A percentile compares a stretch with the other conserved stretches of the same genome.
Conservation (phyloP, 2,797 vertebrate genomes). For the Phataginus tetradactyla region DNA sequence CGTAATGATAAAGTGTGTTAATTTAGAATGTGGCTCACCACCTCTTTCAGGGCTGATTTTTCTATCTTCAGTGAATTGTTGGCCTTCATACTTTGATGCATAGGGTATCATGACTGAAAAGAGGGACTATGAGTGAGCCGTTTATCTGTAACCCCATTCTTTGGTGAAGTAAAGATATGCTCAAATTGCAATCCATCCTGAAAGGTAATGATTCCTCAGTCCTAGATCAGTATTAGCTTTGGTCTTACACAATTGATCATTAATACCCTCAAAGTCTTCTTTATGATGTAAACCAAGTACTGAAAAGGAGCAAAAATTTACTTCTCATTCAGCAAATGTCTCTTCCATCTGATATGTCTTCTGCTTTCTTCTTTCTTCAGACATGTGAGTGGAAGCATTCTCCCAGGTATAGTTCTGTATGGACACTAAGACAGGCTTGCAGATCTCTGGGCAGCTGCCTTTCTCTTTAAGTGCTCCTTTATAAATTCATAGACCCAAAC, state of each 20-base stretch:
- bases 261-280: not conserved
- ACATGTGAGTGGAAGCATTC: not conserved
- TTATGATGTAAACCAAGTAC: not conserved
- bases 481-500: not conserved
- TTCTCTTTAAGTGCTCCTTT: not conserved
- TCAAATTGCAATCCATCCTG: not conserved
- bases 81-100: not conserved
- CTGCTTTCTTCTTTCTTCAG: not conserved
- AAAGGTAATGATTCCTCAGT: not conserved
- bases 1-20: not conserved
- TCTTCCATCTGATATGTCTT: not conserved
- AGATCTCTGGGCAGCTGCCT: not conserved
- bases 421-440: not conserved
- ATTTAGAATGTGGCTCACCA: not conserved
- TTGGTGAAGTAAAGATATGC: not conserved
- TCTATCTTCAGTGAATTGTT: not conserved
- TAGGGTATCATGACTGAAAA: not conserved
- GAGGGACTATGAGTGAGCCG: not conserved
- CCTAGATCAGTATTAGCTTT: not conserved
- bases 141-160: not conserved
- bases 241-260: not conserved
- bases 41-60: constrained; percentile 29
- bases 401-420: not conserved
- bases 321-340: not conserved
- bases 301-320: constrained; percentile 13